Conservation (phyloP, 2,888 invertebrate species). For the Capitulum mitella region DNA sequence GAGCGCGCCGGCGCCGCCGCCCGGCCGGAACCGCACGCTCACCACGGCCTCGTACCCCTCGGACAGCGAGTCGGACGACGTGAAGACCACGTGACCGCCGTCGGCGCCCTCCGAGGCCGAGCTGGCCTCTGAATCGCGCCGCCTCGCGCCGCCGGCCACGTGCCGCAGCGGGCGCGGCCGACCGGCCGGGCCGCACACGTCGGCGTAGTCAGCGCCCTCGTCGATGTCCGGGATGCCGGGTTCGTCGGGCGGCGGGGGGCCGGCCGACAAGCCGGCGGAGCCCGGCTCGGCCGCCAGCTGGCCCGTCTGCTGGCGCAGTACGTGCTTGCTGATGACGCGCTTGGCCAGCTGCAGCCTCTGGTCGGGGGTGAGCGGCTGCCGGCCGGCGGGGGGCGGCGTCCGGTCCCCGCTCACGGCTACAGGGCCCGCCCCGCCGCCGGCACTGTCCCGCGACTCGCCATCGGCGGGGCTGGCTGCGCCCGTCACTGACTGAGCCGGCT, state of each 20-base stretch:
- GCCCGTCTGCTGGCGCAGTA: neutral
- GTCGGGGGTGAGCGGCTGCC: neutral
- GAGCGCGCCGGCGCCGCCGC: neutral
- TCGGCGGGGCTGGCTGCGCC: neutral
- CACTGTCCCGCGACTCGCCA: no score
- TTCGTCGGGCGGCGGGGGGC: neutral
- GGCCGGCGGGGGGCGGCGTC: neutral
- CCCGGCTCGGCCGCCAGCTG: neutral
- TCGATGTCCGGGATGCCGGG: neutral
- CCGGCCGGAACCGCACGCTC: conserved; percentile 7
- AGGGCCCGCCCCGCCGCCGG: no score
- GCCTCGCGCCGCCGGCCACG: neutral
- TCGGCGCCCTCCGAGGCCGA: neutral
- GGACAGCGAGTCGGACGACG: conserved; percentile 15
- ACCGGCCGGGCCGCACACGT: neutral
- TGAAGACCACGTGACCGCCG: neutral
- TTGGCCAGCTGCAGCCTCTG: neutral
- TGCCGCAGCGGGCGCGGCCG: neutral
- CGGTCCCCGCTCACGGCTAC: neutral
- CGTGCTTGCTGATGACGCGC: neutral
- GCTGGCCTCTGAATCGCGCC: neutral
- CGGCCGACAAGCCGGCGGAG: no score
- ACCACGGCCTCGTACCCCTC: conserved; percentile 7
- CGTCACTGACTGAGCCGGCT: neutral
- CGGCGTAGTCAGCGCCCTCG: neutral